Evolutionary conservation across 2,113 vertebrate species (phyloP).

Genomic region (Setophaga petechia): DNA sequence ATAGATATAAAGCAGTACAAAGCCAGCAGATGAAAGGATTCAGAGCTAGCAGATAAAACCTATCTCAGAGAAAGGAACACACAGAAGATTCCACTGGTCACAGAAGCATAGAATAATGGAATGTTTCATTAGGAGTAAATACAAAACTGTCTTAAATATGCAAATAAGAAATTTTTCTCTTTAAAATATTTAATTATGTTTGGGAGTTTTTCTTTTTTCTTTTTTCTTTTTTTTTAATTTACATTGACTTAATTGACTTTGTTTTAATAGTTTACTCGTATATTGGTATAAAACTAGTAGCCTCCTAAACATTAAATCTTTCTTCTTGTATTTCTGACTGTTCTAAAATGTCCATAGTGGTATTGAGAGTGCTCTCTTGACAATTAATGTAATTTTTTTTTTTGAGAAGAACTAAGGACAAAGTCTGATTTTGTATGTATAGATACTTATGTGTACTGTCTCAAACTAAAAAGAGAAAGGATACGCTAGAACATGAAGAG

Average conservation of each 20-base stretch:
- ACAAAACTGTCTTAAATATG: background rate
- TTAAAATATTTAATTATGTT: background rate
- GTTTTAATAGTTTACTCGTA: rapidly evolving
- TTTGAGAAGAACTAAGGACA: background rate
- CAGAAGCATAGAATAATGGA: background rate
- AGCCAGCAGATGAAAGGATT: background rate
- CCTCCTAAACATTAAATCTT: background rate
- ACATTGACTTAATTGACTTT: background rate
- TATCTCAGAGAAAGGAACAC: background rate
- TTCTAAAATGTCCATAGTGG: background rate
- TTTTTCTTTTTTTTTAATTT: background rate
- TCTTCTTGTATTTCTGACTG: background rate
- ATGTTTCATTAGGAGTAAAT: background rate
- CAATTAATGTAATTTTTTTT: background rate
- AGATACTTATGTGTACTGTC: background rate
- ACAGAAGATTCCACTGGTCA: background rate
- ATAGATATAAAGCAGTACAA: background rate
- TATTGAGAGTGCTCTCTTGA: background rate
- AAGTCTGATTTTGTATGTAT: background rate
- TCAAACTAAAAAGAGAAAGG: background rate
- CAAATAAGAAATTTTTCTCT: background rate
- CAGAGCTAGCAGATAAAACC: background rate
- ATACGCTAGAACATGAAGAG: background rate
- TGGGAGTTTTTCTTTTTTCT: rapidly evolving
- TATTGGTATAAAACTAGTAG: background rate